Conservation (phyloP, 1,140 invertebrate genomes). For the Anoplophora glabripennis region DNA sequence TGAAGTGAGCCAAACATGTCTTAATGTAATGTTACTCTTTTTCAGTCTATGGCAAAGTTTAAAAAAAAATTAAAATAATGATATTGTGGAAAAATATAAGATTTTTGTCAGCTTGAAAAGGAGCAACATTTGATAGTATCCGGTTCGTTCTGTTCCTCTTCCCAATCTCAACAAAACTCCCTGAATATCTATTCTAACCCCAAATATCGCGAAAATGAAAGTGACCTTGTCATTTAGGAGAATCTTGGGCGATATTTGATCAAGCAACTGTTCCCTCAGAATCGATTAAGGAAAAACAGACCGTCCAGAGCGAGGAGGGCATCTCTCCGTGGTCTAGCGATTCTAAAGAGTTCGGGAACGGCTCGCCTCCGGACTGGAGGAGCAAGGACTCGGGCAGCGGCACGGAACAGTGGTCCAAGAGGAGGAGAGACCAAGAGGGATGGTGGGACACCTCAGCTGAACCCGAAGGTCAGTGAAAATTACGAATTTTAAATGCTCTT, state of each 20-base stretch:
- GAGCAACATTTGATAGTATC: no score
- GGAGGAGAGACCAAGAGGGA: conserved; percentile 48
- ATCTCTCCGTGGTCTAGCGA: conserved; percentile 75
- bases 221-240: conserved; percentile 21
- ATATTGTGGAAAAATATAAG: no score
- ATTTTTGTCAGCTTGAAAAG: no score
- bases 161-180: no score
- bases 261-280: conserved; percentile 35
- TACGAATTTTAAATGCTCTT: not conserved
- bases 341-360: conserved; percentile 62
- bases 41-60: no score
- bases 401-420: conserved; percentile 46
- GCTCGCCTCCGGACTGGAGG: conserved; percentile 51
- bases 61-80: no score
- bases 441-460: conserved; percentile 48
- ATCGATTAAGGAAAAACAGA: conserved; percentile 41
- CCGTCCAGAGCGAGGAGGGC: conserved; percentile 53
- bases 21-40: no score
- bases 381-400: conserved; percentile 48
- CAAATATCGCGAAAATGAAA: not conserved
- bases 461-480: conserved; percentile 37
- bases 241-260: conserved; percentile 48
- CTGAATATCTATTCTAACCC: no score
- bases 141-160: no score
- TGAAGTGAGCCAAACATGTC: no score